A percentile compares a stretch with the other conserved stretches of the same genome.
phyloP scores from a whole-genome alignment of 2,888 invertebrate species.

The Cheilosia soror region DNA sequence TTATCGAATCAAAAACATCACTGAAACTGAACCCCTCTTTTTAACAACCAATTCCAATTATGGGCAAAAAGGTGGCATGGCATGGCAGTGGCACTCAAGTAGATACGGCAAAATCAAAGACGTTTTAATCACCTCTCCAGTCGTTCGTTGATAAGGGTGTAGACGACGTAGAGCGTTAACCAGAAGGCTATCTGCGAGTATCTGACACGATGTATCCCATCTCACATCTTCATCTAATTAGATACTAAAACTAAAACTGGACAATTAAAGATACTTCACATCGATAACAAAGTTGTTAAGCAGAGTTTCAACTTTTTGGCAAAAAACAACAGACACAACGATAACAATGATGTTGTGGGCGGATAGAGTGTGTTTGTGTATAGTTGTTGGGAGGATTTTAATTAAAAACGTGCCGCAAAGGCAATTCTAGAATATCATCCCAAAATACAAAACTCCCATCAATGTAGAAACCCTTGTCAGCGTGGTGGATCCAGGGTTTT shows the following conservation, averaged over 20 bases:
- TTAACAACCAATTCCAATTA: slow-evolving; percentile 3
- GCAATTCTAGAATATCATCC: slow-evolving; percentile 17
- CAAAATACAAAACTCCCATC: not conserved
- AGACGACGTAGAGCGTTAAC: not conserved
- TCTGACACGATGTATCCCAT: slow-evolving; percentile 38
- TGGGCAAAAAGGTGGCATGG: slow-evolving; percentile 8
- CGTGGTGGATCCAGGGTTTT: not conserved
- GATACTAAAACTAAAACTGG: slow-evolving; percentile 55
- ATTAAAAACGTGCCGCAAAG: slow-evolving; percentile 47
- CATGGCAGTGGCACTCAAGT: not conserved
- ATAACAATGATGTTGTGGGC: slow-evolving; percentile 15
- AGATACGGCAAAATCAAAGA: slow-evolving; percentile 5
- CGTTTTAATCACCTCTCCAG: slow-evolving; percentile 7
- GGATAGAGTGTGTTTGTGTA: slow-evolving; percentile 25
- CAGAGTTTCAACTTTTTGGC: slow-evolving; percentile 14
- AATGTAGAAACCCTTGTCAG: slow-evolving; percentile 26
- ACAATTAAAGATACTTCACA: slow-evolving; percentile 36
- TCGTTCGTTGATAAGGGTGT: not conserved
- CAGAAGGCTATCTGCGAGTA: not conserved
- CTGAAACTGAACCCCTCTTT: not conserved
- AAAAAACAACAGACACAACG: slow-evolving; percentile 10
- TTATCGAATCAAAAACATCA: slow-evolving; percentile 2
- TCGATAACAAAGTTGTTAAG: slow-evolving; percentile 47
- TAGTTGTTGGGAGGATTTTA: slow-evolving; percentile 51
- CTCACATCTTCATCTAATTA: slow-evolving; percentile 38